These are phyloP conservation scores for Cyclophora albipunctata DNA, from an alignment of 2,888 invertebrate species.

Conservation along the genomic window DNA sequence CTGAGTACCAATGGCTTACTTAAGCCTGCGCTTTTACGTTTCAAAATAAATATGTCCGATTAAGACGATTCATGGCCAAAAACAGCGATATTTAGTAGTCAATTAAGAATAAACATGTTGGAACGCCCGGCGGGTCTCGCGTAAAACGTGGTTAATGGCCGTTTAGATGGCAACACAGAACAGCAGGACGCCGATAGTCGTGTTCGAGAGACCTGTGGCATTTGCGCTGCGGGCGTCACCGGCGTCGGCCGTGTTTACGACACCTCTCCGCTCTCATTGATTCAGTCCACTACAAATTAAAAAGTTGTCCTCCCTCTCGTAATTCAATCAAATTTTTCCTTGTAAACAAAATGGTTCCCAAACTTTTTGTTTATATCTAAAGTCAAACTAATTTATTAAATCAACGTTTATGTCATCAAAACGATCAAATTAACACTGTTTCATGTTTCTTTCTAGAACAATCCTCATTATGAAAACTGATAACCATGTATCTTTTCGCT, in stretches of 20 bases:
- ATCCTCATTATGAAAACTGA: too few species aligned
- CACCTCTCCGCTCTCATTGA: slow-evolving; percentile 51
- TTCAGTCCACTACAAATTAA: slow-evolving; percentile 55
- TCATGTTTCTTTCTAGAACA: too few species aligned
- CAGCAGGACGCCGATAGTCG: slow-evolving; percentile 53
- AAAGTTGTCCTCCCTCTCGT: slow-evolving; percentile 33
- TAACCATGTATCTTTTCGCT: slow-evolving; percentile 29
- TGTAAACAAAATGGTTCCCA: slow-evolving; percentile 17
- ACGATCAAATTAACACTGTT: too few species aligned
- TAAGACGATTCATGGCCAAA: slow-evolving; percentile 59
- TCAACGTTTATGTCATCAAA: too few species aligned
- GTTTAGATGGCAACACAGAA: slow-evolving; percentile 53
- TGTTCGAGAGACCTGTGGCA: slow-evolving; percentile 43
- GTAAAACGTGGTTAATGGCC: slow-evolving; percentile 63
- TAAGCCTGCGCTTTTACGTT: slow-evolving; percentile 36
- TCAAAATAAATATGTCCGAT: slow-evolving; percentile 61
- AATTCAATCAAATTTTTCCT: slow-evolving; percentile 4
- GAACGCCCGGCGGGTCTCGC: slow-evolving; percentile 50
- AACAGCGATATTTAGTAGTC: slow-evolving; percentile 66
- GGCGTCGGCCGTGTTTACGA: slow-evolving; percentile 44
- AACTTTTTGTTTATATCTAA: slow-evolving; percentile 11
- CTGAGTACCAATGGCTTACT: slow-evolving; percentile 37
- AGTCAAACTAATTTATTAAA: background rate
- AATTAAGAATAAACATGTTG: slow-evolving; percentile 62
- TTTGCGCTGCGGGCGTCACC: slow-evolving; percentile 41